Evolutionary conservation across 2,113 vertebrate genomes (phyloP).

Genomic region (Blennius ocellaris): DNA sequence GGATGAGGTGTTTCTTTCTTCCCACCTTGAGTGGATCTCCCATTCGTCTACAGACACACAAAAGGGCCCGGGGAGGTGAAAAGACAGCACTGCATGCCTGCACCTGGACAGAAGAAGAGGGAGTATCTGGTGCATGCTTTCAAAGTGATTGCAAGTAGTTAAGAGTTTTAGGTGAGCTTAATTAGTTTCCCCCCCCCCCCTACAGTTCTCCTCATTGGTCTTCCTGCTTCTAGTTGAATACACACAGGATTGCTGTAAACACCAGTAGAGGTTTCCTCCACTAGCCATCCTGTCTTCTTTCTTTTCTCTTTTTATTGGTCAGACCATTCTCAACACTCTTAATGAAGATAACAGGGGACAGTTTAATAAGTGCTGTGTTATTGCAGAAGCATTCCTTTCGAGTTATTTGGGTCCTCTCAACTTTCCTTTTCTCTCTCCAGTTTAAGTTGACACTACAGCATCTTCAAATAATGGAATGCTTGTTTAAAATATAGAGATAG

Average conservation of each 20-base stretch:
- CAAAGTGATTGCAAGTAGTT: constrained; percentile 65
- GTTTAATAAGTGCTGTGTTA: constrained; percentile 69
- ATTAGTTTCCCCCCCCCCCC: no score
- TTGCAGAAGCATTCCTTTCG: constrained; percentile 67
- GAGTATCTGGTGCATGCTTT: constrained; percentile 53
- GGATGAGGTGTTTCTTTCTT: constrained; percentile 81
- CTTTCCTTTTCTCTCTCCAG: constrained; percentile 48
- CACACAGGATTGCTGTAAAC: constrained; percentile 31
- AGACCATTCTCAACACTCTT: constrained; percentile 38
- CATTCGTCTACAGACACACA: constrained; percentile 59
- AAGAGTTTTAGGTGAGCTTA: constrained; percentile 34
- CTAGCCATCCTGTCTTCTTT: constrained; percentile 32
- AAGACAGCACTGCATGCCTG: constrained; percentile 71
- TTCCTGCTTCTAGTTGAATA: constrained; percentile 25
- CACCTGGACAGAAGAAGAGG: constrained; percentile 72
- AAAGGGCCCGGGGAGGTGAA: constrained; percentile 60
- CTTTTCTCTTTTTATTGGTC: constrained; percentile 31
- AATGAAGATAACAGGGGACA: constrained; percentile 68
- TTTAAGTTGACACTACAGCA: constrained; percentile 50
- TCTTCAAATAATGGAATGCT: constrained; percentile 20
- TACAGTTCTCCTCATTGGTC: constrained; percentile 15
- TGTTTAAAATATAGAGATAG: no score
- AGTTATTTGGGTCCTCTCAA: constrained; percentile 66
- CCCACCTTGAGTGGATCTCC: constrained; percentile 70
- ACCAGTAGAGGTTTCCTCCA: background rate